Evolutionary conservation across 35 echinoderm and acorn worm genomes (phyloP), one percentile per base, ranked within the genome.

Genomic region (Holothuria glaberrima): DNA sequence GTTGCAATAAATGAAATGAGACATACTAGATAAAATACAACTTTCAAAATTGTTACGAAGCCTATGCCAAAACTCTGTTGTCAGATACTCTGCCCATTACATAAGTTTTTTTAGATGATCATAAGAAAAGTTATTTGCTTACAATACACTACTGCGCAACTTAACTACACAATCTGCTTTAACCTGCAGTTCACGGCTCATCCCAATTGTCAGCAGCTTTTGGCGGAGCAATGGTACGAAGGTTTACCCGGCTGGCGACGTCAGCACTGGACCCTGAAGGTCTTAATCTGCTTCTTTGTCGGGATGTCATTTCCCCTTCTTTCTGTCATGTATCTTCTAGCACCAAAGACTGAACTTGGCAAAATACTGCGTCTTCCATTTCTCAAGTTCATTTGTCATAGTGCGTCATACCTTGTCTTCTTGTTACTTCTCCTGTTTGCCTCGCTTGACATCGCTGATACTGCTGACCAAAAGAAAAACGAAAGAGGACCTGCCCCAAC

Each of bases 361-460:
- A 85, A 94, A 45, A 92, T 98, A 12, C 32, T 92, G 20, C 93
- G 96, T 98, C 96, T 98, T 98, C 96, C 96, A 80, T 98, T 98
- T 69, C 83, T 98, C 73, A 94, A 98, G 83, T 98, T 98, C 76
- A 94, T 98, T 33, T 95, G 96, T 85, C 96, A 98, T 64, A 94
- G 96, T 86, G 93, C 96, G 60, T 92, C 96, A 59, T 94, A 95
- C 58, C 58, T 94, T 71, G n/a, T 95, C 1, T 98, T 98, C 58
- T 80, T 98, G 26, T 73, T 94, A 14, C 72, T 98, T 21, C 91
- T 98, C 3, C 73, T 98, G 28, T 71, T 98, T 85, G 96, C 96
- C 0, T 98, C 96, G 19, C 77, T 94, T 2, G 91, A 94, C 62
- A 75, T 98, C 69, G 85, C 56, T 21, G 75, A 68, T 19, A 63